These are phyloP conservation scores for Cirrhinus molitorella DNA, from an alignment of 2,797 vertebrate species.

Conservation along the genomic window DNA sequence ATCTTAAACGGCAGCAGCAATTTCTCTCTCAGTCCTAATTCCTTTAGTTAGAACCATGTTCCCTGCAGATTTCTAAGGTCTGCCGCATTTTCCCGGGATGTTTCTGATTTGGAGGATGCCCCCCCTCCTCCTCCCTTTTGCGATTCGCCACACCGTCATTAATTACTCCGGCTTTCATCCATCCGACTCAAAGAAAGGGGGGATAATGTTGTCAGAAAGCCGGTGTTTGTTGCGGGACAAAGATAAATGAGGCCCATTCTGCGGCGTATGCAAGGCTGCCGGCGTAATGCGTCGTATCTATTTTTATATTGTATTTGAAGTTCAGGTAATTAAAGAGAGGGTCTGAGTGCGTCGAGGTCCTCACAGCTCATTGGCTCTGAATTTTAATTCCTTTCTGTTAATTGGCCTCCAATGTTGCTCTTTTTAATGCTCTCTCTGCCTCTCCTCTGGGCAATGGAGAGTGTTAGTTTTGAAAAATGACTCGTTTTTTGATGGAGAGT, in stretches of 20 bases:
- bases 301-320: conserved; percentile 88
- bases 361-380: conserved; percentile 92
- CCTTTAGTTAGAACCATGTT: conserved; percentile 28
- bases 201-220: conserved; percentile 84
- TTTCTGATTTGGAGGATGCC: conserved; percentile 28
- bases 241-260: conserved; percentile 90
- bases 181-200: conserved; percentile 70
- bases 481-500: conserved; percentile 68
- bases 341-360: conserved; percentile 81
- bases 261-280: conserved; percentile 88
- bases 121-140: conserved; percentile 18
- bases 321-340: conserved; percentile 89
- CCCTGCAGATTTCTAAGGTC: conserved; percentile 48
- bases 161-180: conserved; percentile 81
- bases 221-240: conserved; percentile 87
- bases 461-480: conserved; percentile 74
- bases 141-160: conserved; percentile 61
- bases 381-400: conserved; percentile 89
- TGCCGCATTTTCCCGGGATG: conserved; percentile 17
- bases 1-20: conserved; percentile 29
- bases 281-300: conserved; percentile 91
- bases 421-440: conserved; percentile 49
- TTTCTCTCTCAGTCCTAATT: conserved; percentile 10
- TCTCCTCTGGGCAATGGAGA: conserved; percentile 66
- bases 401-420: conserved; percentile 81